Evolutionary conservation across 2,113 vertebrate genomes (phyloP), one percentile per base, ranked within the genome.

Genomic region (Lethenteron camtschaticum): DNA sequence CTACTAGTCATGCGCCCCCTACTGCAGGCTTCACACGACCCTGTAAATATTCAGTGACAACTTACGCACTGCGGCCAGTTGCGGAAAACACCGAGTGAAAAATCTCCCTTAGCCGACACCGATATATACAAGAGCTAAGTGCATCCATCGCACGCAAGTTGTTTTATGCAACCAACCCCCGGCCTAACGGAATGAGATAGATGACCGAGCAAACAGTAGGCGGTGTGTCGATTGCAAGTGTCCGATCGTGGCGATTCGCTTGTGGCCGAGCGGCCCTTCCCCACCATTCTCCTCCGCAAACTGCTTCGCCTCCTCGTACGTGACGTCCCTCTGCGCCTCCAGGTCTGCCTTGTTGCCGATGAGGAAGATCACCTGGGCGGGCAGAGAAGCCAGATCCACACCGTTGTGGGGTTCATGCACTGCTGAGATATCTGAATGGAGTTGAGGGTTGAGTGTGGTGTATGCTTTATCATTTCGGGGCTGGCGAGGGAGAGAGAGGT

Each of bases 301-400:
- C 80, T 96, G 92, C 77, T 96, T 96, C 79, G 92, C 92, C 81
- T 96, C 92, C 77, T 96, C 92, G 16, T 96, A 96, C n/a, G 90
- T 96, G 75, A 96, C 91, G 77, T 97, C 92, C 72, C 92, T 79
- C 83, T 97, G 92, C 72, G 92, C 91, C 79, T 97, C 92, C 79
- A 97, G 83, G 74, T 97, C 92, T 70, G 87, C 92, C 82, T 97
- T 97, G 77, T 97, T 97, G 75, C 92, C 92, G 77, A 97, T 97
- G 76, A 97, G 86, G 78, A 97, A 96, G 80, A 96, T 96, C 79
- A 97, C 92, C 91, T 97, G 77, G 66, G 73, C 24, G 24, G 24
- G 24, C 24, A 41, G 24, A 41, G 41, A 41, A 41, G 41, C 41
- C 41, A 41, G 41, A 41, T 41, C 41, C 41, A 41, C 41, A 41